A percentile compares a stretch with the other conserved stretches of the same genome.
phyloP scores from a whole-genome alignment of 2,113 vertebrate genomes.

The Amphiprion ocellaris region DNA sequence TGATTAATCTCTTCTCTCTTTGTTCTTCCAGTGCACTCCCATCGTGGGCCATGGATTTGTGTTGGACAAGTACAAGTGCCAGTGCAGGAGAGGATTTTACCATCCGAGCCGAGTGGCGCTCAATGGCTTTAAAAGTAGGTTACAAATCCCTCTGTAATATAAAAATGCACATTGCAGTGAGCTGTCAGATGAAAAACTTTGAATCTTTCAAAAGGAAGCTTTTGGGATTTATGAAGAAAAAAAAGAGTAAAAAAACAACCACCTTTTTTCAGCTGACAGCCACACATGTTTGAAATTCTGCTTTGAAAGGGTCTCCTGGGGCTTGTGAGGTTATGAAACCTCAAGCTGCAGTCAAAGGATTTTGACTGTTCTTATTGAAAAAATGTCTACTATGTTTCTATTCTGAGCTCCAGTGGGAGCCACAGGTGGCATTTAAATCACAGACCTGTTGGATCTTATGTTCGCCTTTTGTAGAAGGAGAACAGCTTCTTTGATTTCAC shows the following conservation, averaged over 20 bases:
- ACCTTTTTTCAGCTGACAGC: slow-evolving; percentile 33
- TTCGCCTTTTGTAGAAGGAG: not conserved
- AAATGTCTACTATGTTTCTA: slow-evolving; percentile 30
- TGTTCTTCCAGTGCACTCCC: slow-evolving; percentile 89
- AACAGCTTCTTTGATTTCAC: not conserved
- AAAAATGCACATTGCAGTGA: slow-evolving; percentile 24
- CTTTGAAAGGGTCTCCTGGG: slow-evolving; percentile 39
- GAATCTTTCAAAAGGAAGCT: slow-evolving; percentile 34
- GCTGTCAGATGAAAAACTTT: slow-evolving; percentile 49
- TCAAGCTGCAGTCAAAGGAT: slow-evolving; percentile 18
- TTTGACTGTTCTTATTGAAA: slow-evolving; percentile 16
- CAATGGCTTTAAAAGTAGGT: slow-evolving; percentile 97
- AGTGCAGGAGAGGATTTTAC: slow-evolving; percentile 96
- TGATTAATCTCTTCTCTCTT: slow-evolving; percentile 23
- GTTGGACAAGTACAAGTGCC: slow-evolving; percentile 96
- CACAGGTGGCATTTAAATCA: slow-evolving; percentile 42
- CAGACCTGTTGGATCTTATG: slow-evolving; percentile 23
- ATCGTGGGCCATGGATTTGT: slow-evolving; percentile 96
- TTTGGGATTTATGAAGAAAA: slow-evolving; percentile 25
- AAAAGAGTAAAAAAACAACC: not conserved
- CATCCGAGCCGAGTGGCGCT: slow-evolving; percentile 91
- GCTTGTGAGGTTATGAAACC: slow-evolving; percentile 33
- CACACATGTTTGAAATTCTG: slow-evolving; percentile 32
- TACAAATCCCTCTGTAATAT: slow-evolving; percentile 52
- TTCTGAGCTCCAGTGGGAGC: slow-evolving; percentile 26